Base-by-base conservation (phyloP, 2,797 vertebrate species). In the Sebastolobus alascanus region DNA sequence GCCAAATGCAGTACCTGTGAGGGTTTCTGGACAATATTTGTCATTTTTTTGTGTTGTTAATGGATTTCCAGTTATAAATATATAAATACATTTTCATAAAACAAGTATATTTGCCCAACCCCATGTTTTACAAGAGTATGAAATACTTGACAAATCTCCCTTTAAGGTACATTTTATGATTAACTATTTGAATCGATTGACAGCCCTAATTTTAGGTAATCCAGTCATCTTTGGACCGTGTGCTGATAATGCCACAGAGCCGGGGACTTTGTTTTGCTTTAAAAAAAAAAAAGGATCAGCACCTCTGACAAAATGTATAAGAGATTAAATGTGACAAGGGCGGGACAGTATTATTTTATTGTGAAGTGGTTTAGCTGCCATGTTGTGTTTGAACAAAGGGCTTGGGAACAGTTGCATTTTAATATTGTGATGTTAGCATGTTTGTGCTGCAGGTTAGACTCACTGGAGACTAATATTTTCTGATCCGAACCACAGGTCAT, bases 341-440 rank as follows among this genome's bases (percentile, higher is more conserved):
- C 11, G 5, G 40, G 69, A 20, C 80, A 68, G 43, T 25, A 31
- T 74, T 50, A 13, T 74, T 73, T 78, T 77, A 73, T 60, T 83
- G 37, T 73, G 27, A 77, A 75, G 67, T 73, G 73, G 60, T 89
- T 76, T 25, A 74, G 69, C 83, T 92, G 90, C 75, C 91, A 75
- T 55, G 72, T 83, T 88, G 67, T 69, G 61, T 92, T 86, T 64
- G 56, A 72, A 91, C 88, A 90, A 60, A 74, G 85, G 84, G 3
- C 79, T 74, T 60, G 3, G 58, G 61, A 81, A 55, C 25, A 68
- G 52, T 52, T 71, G n/a, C 18, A 38, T 68, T 73, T 77, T 29
- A 66, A 14, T 71, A 56, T 2, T 67, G 61, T 52, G 31, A 73
- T 72, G 68, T 20, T 72, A 72, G 31, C 68, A 40, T 67, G 69